Conservation (phyloP, 2,888 invertebrate genomes). For the Drosophila stalkeri region DNA sequence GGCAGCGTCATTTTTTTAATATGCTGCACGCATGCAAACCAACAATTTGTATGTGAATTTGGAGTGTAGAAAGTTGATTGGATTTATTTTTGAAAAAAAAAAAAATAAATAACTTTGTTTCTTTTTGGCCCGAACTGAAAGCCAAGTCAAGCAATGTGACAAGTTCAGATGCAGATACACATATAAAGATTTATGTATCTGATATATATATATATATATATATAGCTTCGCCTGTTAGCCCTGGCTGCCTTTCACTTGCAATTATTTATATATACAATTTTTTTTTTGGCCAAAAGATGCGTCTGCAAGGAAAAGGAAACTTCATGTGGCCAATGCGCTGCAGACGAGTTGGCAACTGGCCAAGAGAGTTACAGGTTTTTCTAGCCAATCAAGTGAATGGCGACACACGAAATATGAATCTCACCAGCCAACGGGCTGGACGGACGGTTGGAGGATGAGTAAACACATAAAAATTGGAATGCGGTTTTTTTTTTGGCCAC, state of each 20-base stretch:
- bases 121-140: slow-evolving; percentile 38
- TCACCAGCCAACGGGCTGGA: slow-evolving; percentile 11
- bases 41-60: slow-evolving; percentile 69
- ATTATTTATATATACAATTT: slow-evolving; percentile 37
- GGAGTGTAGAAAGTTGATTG: slow-evolving; percentile 79
- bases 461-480: slow-evolving; percentile 53
- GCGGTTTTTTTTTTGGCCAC: slow-evolving; percentile 64
- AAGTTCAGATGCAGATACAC: slow-evolving; percentile 28
- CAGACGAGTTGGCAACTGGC: slow-evolving; percentile 23
- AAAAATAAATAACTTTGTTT: slow-evolving; percentile 11
- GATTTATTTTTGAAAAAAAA: slow-evolving; percentile 48
- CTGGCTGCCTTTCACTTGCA: slow-evolving; percentile 70
- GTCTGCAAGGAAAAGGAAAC: slow-evolving; percentile 62
- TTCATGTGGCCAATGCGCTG: slow-evolving; percentile 20
- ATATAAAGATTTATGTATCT: slow-evolving; percentile 5
- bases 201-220: not conserved
- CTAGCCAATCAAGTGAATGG: slow-evolving; percentile 52
- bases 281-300: slow-evolving; percentile 50
- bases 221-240: slow-evolving; percentile 43
- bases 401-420: slow-evolving; percentile 72
- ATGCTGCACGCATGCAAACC: slow-evolving; percentile 81
- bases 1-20: slow-evolving; percentile 78
- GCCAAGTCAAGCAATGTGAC: slow-evolving; percentile 41
- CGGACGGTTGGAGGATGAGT: slow-evolving; percentile 4
- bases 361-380: slow-evolving; percentile 56